These are phyloP conservation scores for Drosophila cyrtoloma DNA, from an alignment of 2,888 invertebrate genomes.

Conservation along the genomic window DNA sequence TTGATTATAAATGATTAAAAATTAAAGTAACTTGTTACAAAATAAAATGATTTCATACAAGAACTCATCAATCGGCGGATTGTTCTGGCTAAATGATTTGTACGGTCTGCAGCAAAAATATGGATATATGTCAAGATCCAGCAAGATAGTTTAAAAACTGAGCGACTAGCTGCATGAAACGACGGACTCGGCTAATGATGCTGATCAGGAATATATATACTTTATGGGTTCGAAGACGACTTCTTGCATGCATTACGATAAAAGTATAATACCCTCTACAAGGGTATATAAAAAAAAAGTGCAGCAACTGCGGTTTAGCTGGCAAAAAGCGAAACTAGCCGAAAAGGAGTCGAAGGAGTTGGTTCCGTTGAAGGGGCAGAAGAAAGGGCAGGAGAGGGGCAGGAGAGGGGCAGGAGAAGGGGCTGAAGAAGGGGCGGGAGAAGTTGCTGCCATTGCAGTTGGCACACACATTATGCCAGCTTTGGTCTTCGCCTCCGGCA, in stretches of 20 bases:
- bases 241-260: neutral
- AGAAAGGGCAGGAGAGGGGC: neutral
- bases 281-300: constrained; percentile 4
- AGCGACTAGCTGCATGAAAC: no score
- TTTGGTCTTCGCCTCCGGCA: constrained; percentile 32
- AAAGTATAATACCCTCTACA: neutral
- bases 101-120: neutral
- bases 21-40: neutral
- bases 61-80: no score
- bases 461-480: constrained; percentile 32
- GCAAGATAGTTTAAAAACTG: no score
- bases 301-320: constrained; percentile 33
- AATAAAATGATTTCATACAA: no score
- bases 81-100: neutral
- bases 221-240: neutral
- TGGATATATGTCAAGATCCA: neutral
- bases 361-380: neutral
- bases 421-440: neutral
- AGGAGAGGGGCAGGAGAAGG: neutral
- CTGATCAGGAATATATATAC: neutral
- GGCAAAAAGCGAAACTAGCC: constrained; percentile 29
- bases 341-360: constrained; percentile 10
- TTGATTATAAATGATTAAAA: neutral
- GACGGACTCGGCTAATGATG: neutral
- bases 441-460: constrained; percentile 10